Conservation (phyloP, 1,140 invertebrate genomes). For the Diorhabda carinulata region DNA sequence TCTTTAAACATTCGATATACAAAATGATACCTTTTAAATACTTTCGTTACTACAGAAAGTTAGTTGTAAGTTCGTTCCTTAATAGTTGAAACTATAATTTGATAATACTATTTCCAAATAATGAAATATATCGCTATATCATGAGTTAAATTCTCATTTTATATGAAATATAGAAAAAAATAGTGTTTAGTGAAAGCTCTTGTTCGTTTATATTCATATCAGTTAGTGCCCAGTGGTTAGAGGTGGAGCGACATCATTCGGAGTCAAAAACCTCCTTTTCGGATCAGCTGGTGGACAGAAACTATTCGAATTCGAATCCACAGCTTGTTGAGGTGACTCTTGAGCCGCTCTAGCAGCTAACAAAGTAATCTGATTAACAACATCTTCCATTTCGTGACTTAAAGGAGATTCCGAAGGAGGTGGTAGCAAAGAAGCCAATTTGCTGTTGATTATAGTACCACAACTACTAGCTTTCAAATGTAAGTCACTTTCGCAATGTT, state of each 20-base stretch:
- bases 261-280: constrained; percentile 51
- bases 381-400: constrained; percentile 75
- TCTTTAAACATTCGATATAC: too few species aligned
- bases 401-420: constrained; percentile 56
- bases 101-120: too few species aligned
- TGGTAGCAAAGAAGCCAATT: constrained; percentile 39
- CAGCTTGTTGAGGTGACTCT: constrained; percentile 44
- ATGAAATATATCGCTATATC: too few species aligned
- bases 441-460: constrained; percentile 16
- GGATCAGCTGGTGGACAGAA: constrained; percentile 53
- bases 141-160: too few species aligned
- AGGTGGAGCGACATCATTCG: constrained; percentile 51
- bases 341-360: constrained; percentile 68
- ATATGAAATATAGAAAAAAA: too few species aligned
- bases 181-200: too few species aligned
- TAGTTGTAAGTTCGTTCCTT: too few species aligned
- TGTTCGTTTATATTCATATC: neutral
- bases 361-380: constrained; percentile 76
- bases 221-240: constrained; percentile 56
- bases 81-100: too few species aligned
- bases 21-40: too few species aligned
- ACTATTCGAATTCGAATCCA: constrained; percentile 50
- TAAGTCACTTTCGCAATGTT: constrained; percentile 61
- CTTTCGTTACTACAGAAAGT: too few species aligned
- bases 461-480: constrained; percentile 49